Evolutionary conservation across 1,140 invertebrate species (phyloP), one percentile per base, ranked within the genome.

Genomic region (Sitophilus oryzae): DNA sequence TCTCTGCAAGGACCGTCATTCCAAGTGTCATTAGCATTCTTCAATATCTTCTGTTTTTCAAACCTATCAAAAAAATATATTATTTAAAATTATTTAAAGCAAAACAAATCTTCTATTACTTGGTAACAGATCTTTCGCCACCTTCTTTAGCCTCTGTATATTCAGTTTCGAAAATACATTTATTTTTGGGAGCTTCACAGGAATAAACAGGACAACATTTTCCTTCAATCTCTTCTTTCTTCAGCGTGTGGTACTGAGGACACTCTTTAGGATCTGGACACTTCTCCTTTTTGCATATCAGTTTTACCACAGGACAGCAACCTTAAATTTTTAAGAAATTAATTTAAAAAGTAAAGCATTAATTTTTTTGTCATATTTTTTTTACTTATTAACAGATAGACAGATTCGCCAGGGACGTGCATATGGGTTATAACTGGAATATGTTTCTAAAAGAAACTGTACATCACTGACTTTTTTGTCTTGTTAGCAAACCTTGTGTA

Each of bases 171-270:
- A 83, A 82, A 15, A 89, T 68, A 62, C 88, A 90, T 51, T 82
- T 76, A 62, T 88, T 77, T 42, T 80, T 76, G 0, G 85, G 86
- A 11, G 80, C 74, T 58, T 80, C 82, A 65, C 88, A 91, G 1
- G 74, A 70, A 52, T 82, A 81, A 4, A 72, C 68, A 0, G 79
- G 76, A 61, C 88, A 90, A 64, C 88, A 90, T 50, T 74, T 69
- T 0, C 73, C 77, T 1, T 63, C 45, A 16, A 71, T 45, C 19
- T 57, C 60, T n/a, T 76, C 70, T 1, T 62, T 67, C 15, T 73
- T 68, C 1, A 79, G 51, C 3, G 73, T 72, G 48, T 85, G 77
- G 66, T 79, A 82, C 44, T 79, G 61, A 1, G 74, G 73, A 60
- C 88, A 91, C 9, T 61, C 62, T 2, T 73, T 69, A 2, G 77